Evolutionary conservation across 1,140 invertebrate genomes (phyloP).

Genomic region (Thalassaphorura encarpata): DNA sequence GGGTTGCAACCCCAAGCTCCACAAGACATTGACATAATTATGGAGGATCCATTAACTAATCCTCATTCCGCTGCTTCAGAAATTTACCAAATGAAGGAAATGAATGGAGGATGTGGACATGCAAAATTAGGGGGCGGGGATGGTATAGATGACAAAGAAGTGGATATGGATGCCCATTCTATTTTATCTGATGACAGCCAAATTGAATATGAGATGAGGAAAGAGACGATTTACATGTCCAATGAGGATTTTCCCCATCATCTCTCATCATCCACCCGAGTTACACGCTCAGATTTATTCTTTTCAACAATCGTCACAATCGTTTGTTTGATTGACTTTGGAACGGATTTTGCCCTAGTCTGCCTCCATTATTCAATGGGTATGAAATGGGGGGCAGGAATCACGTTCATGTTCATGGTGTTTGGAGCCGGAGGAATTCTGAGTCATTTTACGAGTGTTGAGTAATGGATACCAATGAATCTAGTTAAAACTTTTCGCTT

Average conservation of each 20-base stretch:
- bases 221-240: not conserved
- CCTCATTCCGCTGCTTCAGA: no score
- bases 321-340: slow-evolving; percentile 8
- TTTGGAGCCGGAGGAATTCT: slow-evolving; percentile 13
- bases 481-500: no score
- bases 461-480: slow-evolving; percentile 8
- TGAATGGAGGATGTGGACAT: no score
- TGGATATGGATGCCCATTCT: no score
- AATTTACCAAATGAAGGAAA: no score
- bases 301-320: slow-evolving; percentile 18
- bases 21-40: no score
- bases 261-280: not conserved
- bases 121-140: no score
- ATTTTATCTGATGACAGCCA: no score
- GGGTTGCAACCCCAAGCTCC: no score
- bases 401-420: slow-evolving; percentile 14
- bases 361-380: slow-evolving; percentile 15
- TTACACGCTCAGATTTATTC: slow-evolving; percentile 9
- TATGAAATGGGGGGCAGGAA: slow-evolving; percentile 12
- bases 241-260: slow-evolving; percentile 8
- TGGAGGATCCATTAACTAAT: no score
- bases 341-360: slow-evolving; percentile 7
- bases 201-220: not conserved
- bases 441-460: slow-evolving; percentile 14
- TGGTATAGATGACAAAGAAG: no score